Evolutionary conservation across 2,113 vertebrate genomes (phyloP), one percentile per base, ranked within the genome.

Genomic region (Dunckerocampus dactyliophorus): DNA sequence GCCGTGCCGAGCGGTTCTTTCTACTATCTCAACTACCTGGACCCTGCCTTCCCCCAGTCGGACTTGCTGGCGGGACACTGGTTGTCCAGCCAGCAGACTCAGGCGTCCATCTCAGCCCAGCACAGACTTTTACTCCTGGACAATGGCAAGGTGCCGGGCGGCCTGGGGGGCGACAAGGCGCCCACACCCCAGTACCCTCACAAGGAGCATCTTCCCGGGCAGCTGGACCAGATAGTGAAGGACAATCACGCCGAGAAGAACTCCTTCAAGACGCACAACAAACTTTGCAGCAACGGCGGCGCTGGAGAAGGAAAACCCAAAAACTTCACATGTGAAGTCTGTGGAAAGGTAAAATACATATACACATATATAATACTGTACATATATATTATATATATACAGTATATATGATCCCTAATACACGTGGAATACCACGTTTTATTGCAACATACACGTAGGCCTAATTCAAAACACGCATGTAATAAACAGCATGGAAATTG

Each of bases 281-380:
- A 96, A 67, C 71, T 92, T 0, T 79, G 87, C 87, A 71, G 76
- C 75, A 71, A 82, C 65, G 50, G 88, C 0, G 34, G 59, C 39
- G 56, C 88, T 0, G 49, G 56, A 0, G 95, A 97, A 55, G 94
- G 93, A 3, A 99, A 98, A 63, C 94, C 94, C 62, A 98, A 98
- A 79, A 94, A 95, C 88, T 98, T 99, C 76, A 97, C 96, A n/a
- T 99, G 96, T 67, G 96, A 97, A 88, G 95, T 98, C 71, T 99
- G 96, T 82, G 95, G 96, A 82, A 99, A 98, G 95, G 96, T 98
- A 72, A 28, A 4, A 15, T 17, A 4, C 34, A 39, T 13, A n/a
- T 28, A 28, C 24, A 28, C 5, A 28, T 28, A 3, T 28, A 28
- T 28, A 28, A 28, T 3, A 28, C 24, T n/a, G n/a, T n/a, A 28